Percentiles rank a stretch among this genome's conserved stretches.
Conservation (phyloP, 2,797 vertebrate genomes). For the Hemibagrus guttatus region DNA sequence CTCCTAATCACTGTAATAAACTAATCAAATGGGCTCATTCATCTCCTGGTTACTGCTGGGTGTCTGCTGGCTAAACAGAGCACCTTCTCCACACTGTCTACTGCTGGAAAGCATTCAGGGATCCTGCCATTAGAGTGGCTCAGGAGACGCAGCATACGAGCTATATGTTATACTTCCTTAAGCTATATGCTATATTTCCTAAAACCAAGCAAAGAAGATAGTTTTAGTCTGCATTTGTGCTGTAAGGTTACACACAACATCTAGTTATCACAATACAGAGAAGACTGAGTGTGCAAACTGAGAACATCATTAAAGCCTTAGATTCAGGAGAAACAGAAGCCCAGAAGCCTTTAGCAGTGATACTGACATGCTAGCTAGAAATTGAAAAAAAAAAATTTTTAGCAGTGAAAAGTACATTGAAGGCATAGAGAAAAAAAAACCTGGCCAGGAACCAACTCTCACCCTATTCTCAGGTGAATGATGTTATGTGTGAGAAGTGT, state of each 20-base stretch:
- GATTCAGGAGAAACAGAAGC: background rate
- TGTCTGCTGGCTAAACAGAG: background rate
- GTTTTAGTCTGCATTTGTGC: background rate
- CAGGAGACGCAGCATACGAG: background rate
- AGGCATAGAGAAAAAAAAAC: background rate
- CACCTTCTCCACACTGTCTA: background rate
- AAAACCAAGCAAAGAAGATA: background rate
- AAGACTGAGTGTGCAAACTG: background rate
- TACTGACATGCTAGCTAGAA: background rate
- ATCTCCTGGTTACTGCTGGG: background rate
- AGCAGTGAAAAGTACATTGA: no score
- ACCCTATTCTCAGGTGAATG: background rate
- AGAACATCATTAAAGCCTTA: background rate
- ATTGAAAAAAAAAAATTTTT: no score
- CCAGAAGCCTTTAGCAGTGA: background rate
- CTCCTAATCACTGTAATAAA: background rate
- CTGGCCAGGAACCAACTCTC: background rate
- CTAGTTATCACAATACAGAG: background rate
- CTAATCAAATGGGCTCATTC: background rate
- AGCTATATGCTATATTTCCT: background rate
- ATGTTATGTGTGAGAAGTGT: background rate
- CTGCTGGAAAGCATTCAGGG: background rate
- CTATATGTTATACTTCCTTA: background rate
- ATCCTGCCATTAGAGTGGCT: background rate
- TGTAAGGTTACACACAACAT: background rate